These are phyloP conservation scores for Wiebesia pumilae DNA, from an alignment of 1,140 invertebrate species.

Conservation along the genomic window DNA sequence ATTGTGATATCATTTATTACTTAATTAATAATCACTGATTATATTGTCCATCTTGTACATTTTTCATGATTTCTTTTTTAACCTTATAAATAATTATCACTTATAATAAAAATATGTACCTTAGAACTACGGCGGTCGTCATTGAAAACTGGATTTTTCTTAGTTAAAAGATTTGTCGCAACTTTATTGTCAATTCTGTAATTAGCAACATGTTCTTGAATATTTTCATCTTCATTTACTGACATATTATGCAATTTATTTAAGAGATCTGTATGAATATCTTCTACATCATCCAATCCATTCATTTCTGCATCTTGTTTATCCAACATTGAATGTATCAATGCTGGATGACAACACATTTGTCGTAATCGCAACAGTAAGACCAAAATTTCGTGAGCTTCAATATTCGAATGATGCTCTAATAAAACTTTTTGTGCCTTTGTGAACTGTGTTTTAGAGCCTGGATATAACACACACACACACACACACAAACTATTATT, in stretches of 20 bases:
- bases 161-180: constrained; percentile 74
- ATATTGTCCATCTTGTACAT: neutral
- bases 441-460: constrained; percentile 66
- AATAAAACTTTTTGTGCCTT: constrained; percentile 68
- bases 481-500: too few relatives aligned
- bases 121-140: constrained; percentile 79
- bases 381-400: constrained; percentile 86
- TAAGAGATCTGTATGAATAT: constrained; percentile 77
- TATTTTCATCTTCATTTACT: constrained; percentile 66
- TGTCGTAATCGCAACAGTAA: constrained; percentile 89
- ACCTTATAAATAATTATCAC: neutral
- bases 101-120: constrained; percentile 58
- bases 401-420: constrained; percentile 75
- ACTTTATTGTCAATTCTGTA: constrained; percentile 65
- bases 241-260: constrained; percentile 74
- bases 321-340: constrained; percentile 84
- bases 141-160: constrained; percentile 83
- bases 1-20: neutral
- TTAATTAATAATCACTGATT: neutral
- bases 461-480: constrained; percentile 56
- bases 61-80: neutral
- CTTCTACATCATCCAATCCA: constrained; percentile 66
- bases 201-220: constrained; percentile 67
- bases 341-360: constrained; percentile 90
- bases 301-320: constrained; percentile 70